Percentiles rank a stretch among this genome's conserved stretches.
Evolutionary conservation across 2,113 vertebrate species (phyloP).

Genomic region (Scomber japonicus): DNA sequence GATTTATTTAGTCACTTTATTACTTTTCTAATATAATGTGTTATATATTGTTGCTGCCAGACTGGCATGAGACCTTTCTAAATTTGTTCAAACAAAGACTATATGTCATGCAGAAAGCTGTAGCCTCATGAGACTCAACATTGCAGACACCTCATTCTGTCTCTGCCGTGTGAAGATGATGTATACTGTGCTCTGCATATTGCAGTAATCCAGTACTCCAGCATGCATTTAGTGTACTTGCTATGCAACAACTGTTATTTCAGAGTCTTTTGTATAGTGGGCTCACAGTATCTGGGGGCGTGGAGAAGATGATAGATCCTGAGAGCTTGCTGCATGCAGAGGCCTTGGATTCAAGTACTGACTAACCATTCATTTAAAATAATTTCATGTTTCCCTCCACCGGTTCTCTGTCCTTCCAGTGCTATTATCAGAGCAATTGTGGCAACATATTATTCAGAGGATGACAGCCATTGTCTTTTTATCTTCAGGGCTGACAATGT

Average conservation of each 20-base stretch:
- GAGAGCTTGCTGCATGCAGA: slow-evolving; percentile 41
- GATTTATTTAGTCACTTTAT: slow-evolving; percentile 13
- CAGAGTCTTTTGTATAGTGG: slow-evolving; percentile 56
- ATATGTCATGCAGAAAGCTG: slow-evolving; percentile 4
- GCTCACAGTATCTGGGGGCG: slow-evolving; percentile 51
- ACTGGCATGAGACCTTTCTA: background rate
- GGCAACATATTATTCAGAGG: slow-evolving; percentile 58
- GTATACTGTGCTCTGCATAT: slow-evolving; percentile 20
- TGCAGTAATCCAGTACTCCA: slow-evolving; percentile 33
- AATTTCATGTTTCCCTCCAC: slow-evolving; percentile 72
- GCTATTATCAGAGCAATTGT: slow-evolving; percentile 67
- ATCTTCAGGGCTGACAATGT: slow-evolving; percentile 37
- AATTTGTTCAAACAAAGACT: background rate
- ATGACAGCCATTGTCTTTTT: slow-evolving; percentile 59
- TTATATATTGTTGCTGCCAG: background rate
- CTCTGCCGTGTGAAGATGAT: slow-evolving; percentile 37
- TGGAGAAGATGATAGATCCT: slow-evolving; percentile 56
- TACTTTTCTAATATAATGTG: background rate
- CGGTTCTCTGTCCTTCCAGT: slow-evolving; percentile 35
- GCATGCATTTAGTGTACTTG: slow-evolving; percentile 55
- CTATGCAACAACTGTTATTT: slow-evolving; percentile 64
- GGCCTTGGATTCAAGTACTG: slow-evolving; percentile 49
- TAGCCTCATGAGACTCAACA: slow-evolving; percentile 8
- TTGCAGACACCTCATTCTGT: slow-evolving; percentile 33
- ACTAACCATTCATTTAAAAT: slow-evolving; percentile 73